Evolutionary conservation across 2,888 invertebrate species (phyloP).

Genomic region (Aspidapion aeneum): DNA sequence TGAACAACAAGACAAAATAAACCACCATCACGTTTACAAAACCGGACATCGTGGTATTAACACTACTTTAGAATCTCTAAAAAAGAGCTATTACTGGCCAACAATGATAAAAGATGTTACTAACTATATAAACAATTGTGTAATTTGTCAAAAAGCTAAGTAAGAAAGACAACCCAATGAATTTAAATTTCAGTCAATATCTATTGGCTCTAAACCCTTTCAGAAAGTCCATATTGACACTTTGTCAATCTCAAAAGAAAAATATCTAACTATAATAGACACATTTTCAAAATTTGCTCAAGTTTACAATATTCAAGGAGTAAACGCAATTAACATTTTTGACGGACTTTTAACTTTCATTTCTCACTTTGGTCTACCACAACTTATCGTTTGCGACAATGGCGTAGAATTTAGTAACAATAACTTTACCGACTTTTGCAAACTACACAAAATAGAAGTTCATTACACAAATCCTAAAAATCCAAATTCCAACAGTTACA

Average conservation of each 20-base stretch:
- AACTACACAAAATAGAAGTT: slow-evolving; percentile 22
- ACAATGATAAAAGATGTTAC: slow-evolving; percentile 2
- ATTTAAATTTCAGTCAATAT: background rate
- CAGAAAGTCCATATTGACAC: background rate
- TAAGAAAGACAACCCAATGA: too few relatives aligned
- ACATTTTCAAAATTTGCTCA: slow-evolving; percentile 16
- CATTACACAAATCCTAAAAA: slow-evolving; percentile 24
- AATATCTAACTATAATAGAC: slow-evolving; percentile 14
- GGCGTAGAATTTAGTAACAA: slow-evolving; percentile 24
- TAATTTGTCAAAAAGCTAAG: too few relatives aligned
- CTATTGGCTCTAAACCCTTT: background rate
- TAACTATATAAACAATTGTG: slow-evolving; percentile 3
- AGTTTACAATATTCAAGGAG: slow-evolving; percentile 7
- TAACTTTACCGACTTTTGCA: slow-evolving; percentile 16
- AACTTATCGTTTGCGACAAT: slow-evolving; percentile 19
- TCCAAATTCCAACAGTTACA: slow-evolving; percentile 22
- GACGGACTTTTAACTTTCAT: background rate
- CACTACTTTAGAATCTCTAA: background rate
- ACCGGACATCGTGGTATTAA: background rate
- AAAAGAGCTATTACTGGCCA: background rate
- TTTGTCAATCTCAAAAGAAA: slow-evolving; percentile 2
- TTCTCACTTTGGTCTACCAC: slow-evolving; percentile 10
- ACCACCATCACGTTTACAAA: too few relatives aligned
- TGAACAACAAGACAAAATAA: too few relatives aligned
- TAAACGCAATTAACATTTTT: background rate